Conservation (phyloP, 2,888 invertebrate genomes). For the Amiota mariae region DNA sequence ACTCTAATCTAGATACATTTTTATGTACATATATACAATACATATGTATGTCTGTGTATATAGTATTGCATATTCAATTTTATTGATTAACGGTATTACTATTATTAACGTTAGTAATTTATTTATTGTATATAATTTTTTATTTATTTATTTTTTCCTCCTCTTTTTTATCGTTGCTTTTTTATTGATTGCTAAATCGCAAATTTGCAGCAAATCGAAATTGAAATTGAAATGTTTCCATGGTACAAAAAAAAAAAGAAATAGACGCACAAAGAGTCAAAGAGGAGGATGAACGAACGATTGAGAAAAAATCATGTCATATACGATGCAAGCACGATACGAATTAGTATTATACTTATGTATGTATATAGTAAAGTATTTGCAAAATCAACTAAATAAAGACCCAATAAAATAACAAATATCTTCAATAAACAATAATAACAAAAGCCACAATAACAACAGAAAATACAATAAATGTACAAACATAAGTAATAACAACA, state of each 20-base stretch:
- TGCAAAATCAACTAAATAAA: slow-evolving; percentile 65
- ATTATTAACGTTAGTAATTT: slow-evolving; percentile 10
- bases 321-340: slow-evolving; percentile 61
- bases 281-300: not conserved
- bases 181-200: slow-evolving; percentile 22
- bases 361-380: slow-evolving; percentile 47
- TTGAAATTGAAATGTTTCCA: slow-evolving; percentile 5
- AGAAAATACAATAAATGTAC: slow-evolving; percentile 46
- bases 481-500: slow-evolving; percentile 44
- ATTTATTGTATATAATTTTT: not conserved
- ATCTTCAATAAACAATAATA: slow-evolving; percentile 60
- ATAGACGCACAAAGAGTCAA: not conserved
- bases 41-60: not conserved
- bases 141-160: not conserved
- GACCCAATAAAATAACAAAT: slow-evolving; percentile 65
- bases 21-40: not conserved
- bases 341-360: too few relatives aligned
- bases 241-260: not conserved
- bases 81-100: slow-evolving; percentile 11
- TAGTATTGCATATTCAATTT: not conserved
- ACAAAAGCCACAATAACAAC: slow-evolving; percentile 46
- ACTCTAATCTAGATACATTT: not conserved
- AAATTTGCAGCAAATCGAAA: not conserved
- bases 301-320: slow-evolving; percentile 62
- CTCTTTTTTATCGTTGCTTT: slow-evolving; percentile 3